Evolutionary conservation across 2,113 vertebrate genomes (phyloP), one percentile per base, ranked within the genome.

Genomic region (Nycticryphes semicollaris): DNA sequence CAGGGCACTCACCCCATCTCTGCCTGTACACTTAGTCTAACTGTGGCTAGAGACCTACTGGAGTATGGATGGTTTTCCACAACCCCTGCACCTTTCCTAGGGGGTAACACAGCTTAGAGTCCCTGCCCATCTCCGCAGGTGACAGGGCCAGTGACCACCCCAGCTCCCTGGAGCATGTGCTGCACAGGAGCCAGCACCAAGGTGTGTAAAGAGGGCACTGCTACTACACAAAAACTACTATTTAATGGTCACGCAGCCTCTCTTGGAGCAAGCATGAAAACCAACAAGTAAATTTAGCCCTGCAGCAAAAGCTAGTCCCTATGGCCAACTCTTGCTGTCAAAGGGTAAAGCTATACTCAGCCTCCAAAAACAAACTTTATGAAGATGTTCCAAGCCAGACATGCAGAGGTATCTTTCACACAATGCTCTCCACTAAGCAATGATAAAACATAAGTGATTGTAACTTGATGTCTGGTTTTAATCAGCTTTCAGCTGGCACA

Each of bases 111-210:
- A 1, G 33, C 23, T 54, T 50, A 9, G 20, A 48, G 21, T 9
- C 24, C 20, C 45, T 21, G 11, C 4, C 31, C 15, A 47, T 21
- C 22, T 56, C 27, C 14, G 77, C 5, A 27, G 21, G 8, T 5
- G 19, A 35, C 19, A 53, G 19, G 12, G 7, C 4, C 59, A 33
- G 16, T 33, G 47, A 33, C 2, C 11, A 13, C 7, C 4, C 17
- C 5, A 14, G 17, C 18, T 59, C 6, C 20, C 31, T 27, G 62
- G 22, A 1, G 0, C n/a, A 12, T 2, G 0, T 54, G 17, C 20
- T 30, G 3, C 31, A 27, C 18, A 4, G 28, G 15, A 87, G 33
- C 3, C 59, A 54, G 48, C 27, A 56, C 15, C 15, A 60, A 45
- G 33, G 14, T 31, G 14, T 5, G 1, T 8, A 13, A 84, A 25